Evolutionary conservation across 64 coral and sea anemone species (phyloP), one percentile per base, ranked within the genome.

Genomic region (Orbicella faveolata): DNA sequence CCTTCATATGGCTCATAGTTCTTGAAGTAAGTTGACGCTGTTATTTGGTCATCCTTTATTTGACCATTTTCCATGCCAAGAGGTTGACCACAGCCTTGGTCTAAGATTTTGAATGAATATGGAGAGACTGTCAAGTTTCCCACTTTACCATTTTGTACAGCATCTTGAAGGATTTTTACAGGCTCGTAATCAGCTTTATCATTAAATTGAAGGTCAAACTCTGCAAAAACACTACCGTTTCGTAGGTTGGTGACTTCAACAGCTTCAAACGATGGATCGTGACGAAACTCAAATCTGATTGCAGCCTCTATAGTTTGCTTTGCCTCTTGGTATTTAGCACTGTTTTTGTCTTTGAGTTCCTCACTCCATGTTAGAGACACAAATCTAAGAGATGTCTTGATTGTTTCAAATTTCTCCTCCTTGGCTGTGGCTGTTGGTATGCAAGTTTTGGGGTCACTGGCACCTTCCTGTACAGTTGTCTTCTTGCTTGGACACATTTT

Each of bases 1-100:
- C 63, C 82, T 72, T 85, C 82, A 17, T 51, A 85, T 2, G 82
- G 82, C 18, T 73, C 82, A 66, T 72, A 30, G 6, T 70, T 15
- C 15, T 1, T 17, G 20, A 52, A 41, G 82, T 26, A 52, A 25
- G 34, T 73, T 6, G 64, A 85, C 9, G 82, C 82, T 30, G 64
- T 72, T 16, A 85, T 85, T 25, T 85, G 82, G 2, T 73, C 36
- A 48, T 85, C 25, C 23, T 73, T 53, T 19, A 85, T 65, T 48
- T 85, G 67, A 48, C 82, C 64, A 44, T 73, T 85, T 85, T 85
- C 82, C 82, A 85, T 85, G 9, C 82, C 82, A 25, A 85, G 64
- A 53, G 82, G 82, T 52, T 85, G 82, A 48, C 35, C 9, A 30
- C 82, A 85, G 11, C 48, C 20, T 73, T 85, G 82, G 26, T 1